These are phyloP conservation scores for Sabatieria punctata DNA, from an alignment of 2,888 invertebrate species.

Conservation along the genomic window DNA sequence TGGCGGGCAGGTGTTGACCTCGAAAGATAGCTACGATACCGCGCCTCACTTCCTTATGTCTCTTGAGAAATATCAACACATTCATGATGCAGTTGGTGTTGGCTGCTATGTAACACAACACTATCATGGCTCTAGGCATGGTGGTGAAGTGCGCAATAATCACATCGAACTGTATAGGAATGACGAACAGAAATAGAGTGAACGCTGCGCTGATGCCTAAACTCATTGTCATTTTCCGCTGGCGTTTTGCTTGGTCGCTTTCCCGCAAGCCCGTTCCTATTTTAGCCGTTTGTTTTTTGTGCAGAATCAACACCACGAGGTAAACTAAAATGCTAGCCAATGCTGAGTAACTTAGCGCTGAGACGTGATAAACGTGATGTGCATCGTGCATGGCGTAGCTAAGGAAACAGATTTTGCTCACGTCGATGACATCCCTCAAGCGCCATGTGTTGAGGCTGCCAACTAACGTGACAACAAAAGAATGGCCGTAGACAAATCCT, in stretches of 20 bases:
- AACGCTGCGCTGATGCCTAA: background rate
- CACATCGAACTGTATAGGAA: background rate
- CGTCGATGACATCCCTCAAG: too few relatives aligned
- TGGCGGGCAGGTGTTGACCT: background rate
- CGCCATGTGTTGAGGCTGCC: too few relatives aligned
- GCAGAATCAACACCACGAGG: background rate
- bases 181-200: too few relatives aligned
- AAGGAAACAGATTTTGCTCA: background rate
- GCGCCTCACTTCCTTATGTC: background rate
- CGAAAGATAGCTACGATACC: background rate
- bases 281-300: background rate
- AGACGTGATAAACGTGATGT: background rate
- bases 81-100: slow-evolving; percentile 1
- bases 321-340: background rate
- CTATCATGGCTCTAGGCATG: background rate
- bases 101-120: background rate
- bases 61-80: background rate
- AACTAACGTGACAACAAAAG: too few relatives aligned
- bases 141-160: background rate
- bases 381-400: background rate
- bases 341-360: background rate
- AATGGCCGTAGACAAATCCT: too few relatives aligned
- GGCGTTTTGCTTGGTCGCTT: too few relatives aligned
- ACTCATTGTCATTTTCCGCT: background rate
- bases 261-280: background rate